Evolutionary conservation across 2,113 vertebrate species (phyloP), one percentile per base, ranked within the genome.

Genomic region (Lophochroa leadbeateri): DNA sequence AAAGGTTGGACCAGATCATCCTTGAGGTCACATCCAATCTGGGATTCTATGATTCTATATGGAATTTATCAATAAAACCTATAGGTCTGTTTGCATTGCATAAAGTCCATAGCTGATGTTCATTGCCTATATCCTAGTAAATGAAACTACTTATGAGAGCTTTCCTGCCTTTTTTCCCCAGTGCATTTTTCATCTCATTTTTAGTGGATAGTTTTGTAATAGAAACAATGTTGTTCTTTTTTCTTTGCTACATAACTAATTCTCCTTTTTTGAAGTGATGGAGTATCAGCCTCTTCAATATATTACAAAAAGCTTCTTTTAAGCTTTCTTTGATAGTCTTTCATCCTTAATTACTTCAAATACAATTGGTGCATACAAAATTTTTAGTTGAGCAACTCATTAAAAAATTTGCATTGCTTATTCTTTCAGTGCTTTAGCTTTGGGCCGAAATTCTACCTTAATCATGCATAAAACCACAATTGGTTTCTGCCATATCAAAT

Each of bases 281-380:
- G 74, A 67, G 31, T 52, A 80, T 82, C 70, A 77, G 37, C 58
- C 71, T 67, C 82, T 90, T 90, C 63, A 83, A 13, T 83, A 67
- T 90, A 92, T 86, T 72, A 86, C 21, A 55, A 61, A 92, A 85
- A 44, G 39, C 0, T 35, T 70, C 63, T 85, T 94, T 80, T 88
- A 76, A 94, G 82, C n/a, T 90, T 82, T 86, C 93, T 88, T 68
- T 60, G 1, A 20, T 72, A 86, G 68, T 74, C 79, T 94, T 88
- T 90, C 79, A 83, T 94, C 82, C 43, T 88, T 86, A 94, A 94
- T 95, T 93, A 57, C 86, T 92, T 95, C 65, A 92, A 86, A 88
- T 90, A 65, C 58, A 88, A 61, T 67, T 88, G 80, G 74, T 88
- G 83, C 76, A 28, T 83, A 63, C 28, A 74, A 76, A 93, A 82